These are phyloP conservation scores for Theropithecus gelada DNA, from an alignment of 2,113 vertebrate genomes.

Conservation along the genomic window DNA sequence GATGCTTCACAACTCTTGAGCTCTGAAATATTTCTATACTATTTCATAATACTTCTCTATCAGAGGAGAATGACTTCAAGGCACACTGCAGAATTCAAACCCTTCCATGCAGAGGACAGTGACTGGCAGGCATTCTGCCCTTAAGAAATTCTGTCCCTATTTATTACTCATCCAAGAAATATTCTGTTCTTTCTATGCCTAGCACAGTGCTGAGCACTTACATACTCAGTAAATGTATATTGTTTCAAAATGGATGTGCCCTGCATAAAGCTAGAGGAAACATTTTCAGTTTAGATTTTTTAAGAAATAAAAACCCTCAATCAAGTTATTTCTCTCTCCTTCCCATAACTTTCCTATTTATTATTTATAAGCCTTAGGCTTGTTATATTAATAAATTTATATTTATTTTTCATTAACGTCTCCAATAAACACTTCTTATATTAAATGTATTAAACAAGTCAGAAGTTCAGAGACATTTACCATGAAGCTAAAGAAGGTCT, in stretches of 20 bases:
- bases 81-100: not conserved
- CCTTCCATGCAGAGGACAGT: not conserved
- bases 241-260: not conserved
- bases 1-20: not conserved
- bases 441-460: not conserved
- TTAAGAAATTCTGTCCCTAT: not conserved
- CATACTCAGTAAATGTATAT: not conserved
- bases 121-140: not conserved
- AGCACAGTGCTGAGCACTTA: not conserved
- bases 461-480: slow-evolving; percentile 15
- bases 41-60: not conserved
- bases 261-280: not conserved
- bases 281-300: not conserved
- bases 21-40: not conserved
- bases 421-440: not conserved
- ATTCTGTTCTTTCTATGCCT: not conserved
- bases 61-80: not conserved
- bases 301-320: not conserved
- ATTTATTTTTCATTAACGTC: not conserved
- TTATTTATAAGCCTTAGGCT: not conserved
- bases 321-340: not conserved
- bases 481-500: not conserved
- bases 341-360: not conserved
- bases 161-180: not conserved
- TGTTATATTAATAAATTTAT: not conserved